Percentiles rank a stretch among this genome's conserved stretches.
phyloP scores from a whole-genome alignment of 2,113 vertebrate species.

The Cathartes aura region DNA sequence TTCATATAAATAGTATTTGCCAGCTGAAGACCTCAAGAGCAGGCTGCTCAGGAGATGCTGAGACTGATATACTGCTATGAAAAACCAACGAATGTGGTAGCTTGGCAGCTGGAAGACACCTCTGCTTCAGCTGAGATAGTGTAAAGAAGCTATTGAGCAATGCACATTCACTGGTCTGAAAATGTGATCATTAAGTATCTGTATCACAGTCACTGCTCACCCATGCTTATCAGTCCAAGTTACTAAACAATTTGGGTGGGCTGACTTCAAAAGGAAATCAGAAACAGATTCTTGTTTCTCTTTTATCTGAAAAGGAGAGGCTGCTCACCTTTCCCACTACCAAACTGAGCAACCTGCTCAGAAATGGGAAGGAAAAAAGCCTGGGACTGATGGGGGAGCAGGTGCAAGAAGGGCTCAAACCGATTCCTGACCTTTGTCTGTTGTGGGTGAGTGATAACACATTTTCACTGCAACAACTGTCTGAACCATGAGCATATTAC shows the following conservation, averaged over 20 bases:
- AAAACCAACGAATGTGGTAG: neutral
- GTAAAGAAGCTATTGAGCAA: neutral
- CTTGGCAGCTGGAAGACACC: neutral
- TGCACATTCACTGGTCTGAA: rapidly evolving
- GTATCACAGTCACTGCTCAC: neutral
- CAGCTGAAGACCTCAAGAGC: neutral
- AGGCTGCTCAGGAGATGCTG: neutral
- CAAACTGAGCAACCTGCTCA: neutral
- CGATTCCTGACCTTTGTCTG: neutral
- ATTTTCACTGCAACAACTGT: neutral
- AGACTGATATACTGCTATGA: neutral
- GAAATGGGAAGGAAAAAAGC: neutral
- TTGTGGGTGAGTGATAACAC: neutral
- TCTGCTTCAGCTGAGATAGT: neutral
- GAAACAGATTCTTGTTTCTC: neutral
- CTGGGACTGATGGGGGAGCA: rapidly evolving
- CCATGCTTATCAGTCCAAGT: neutral
- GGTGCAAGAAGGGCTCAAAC: neutral
- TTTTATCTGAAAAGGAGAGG: neutral
- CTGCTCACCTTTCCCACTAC: neutral
- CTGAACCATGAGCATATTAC: neutral
- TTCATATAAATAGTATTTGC: neutral
- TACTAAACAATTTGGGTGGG: neutral
- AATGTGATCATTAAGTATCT: rapidly evolving
- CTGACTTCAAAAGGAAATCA: neutral